Evolutionary conservation across 2,113 vertebrate species (phyloP).

Genomic region (Pomatostomus ruficeps): DNA sequence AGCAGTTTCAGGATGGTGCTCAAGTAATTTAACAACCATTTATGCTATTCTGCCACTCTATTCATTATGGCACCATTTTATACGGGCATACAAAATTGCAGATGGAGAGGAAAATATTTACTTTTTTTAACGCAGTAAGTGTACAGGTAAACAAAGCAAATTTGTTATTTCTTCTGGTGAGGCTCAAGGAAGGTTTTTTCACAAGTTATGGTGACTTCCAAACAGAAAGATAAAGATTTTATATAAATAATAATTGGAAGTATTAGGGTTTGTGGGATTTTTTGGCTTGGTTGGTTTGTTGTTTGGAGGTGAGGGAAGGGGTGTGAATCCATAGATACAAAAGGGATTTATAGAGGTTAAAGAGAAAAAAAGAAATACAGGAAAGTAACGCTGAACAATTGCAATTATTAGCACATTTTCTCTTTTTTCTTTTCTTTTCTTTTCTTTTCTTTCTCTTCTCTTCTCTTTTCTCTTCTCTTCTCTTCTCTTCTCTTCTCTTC

Average conservation of each 20-base stretch:
- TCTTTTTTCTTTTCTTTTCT: fast-evolving
- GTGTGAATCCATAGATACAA: neutral
- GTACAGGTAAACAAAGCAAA: neutral
- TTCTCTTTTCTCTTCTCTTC: fast-evolving
- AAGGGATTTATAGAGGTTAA: neutral
- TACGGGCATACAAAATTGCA: neutral
- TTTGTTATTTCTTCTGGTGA: neutral
- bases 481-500: too few relatives aligned
- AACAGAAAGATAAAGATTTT: neutral
- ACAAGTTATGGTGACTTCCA: neutral
- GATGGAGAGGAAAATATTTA: neutral
- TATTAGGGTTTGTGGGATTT: neutral
- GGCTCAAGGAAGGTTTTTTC: neutral
- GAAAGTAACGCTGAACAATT: neutral
- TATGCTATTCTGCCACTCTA: neutral
- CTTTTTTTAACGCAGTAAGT: neutral
- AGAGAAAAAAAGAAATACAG: neutral
- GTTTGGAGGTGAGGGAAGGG: too few relatives aligned
- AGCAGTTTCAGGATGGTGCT: neutral
- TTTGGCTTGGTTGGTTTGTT: neutral
- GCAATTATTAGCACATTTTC: neutral
- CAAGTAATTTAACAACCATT: neutral
- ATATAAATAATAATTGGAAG: neutral
- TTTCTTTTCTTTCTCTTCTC: neutral
- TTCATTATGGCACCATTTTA: neutral